Conservation (phyloP, 2,888 invertebrate genomes). For the Aphodius sticticus region DNA sequence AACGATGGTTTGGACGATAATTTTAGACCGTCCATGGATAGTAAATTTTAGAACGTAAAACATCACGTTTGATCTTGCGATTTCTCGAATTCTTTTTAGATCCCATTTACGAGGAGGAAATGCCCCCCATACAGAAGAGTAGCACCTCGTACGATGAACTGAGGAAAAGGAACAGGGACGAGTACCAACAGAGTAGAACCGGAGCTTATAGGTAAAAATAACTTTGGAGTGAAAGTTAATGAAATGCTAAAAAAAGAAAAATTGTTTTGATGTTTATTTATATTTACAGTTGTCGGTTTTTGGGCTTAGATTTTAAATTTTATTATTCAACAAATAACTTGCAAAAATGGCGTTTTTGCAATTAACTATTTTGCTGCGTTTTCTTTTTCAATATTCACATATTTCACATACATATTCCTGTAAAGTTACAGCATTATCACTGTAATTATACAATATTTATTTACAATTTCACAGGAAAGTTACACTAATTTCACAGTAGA, state of each 20-base stretch:
- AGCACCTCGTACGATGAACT: conserved; percentile 76
- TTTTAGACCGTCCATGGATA: conserved; percentile 65
- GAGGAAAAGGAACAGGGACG: conserved; percentile 73
- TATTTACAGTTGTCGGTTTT: no score
- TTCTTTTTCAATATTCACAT: conserved; percentile 17
- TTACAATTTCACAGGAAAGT: no score
- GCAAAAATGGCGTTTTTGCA: no score
- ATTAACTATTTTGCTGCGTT: no score
- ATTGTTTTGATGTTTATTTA: no score
- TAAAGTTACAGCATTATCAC: neutral
- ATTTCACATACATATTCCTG: no score
- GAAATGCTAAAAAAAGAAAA: no score
- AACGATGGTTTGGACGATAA: conserved; percentile 68
- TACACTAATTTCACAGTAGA: neutral
- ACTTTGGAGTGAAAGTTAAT: neutral
- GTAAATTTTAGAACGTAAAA: conserved; percentile 52
- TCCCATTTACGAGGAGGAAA: conserved; percentile 61
- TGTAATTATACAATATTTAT: neutral
- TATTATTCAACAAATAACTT: no score
- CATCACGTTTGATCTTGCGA: neutral
- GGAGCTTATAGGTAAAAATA: conserved; percentile 49
- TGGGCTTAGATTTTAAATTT: no score
- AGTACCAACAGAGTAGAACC: conserved; percentile 60
- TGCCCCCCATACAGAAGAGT: conserved; percentile 60
- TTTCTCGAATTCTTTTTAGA: conserved; percentile 44